Percentiles rank a stretch among this genome's conserved stretches.
Conservation (phyloP, 2,797 vertebrate species). For the Lepus townsendii region DNA sequence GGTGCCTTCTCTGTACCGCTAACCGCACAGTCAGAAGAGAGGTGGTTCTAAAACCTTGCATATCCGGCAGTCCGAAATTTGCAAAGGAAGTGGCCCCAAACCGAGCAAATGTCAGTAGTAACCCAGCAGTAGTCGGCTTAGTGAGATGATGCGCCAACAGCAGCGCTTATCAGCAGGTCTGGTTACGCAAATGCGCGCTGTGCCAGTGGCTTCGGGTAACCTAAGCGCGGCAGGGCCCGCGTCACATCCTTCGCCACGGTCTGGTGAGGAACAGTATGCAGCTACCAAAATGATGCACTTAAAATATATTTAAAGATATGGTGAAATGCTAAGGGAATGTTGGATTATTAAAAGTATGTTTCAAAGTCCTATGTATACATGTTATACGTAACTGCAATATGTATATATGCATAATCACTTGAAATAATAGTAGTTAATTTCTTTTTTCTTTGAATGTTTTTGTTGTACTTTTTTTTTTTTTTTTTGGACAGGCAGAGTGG, state of each 20-base stretch:
- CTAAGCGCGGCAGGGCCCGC: not conserved
- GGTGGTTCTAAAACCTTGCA: slow-evolving; percentile 11
- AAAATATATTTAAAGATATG: slow-evolving; percentile 46
- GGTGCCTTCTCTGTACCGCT: not conserved
- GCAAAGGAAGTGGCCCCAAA: slow-evolving; percentile 14
- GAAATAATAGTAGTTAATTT: slow-evolving; percentile 40
- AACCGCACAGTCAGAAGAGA: not conserved
- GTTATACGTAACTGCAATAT: not conserved
- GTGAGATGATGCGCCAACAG: not conserved
- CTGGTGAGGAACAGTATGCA: slow-evolving; percentile 37
- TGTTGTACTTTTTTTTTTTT: too few relatives aligned
- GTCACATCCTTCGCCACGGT: slow-evolving; percentile 32
- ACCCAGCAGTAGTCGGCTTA: not conserved
- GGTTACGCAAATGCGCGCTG: not conserved
- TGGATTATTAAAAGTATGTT: not conserved
- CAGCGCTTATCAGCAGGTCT: not conserved
- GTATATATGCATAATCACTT: not conserved
- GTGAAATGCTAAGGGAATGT: slow-evolving; percentile 1
- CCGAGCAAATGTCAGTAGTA: not conserved
- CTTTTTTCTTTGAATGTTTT: not conserved
- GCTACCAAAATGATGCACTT: not conserved
- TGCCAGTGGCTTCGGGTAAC: not conserved
- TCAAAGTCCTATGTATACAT: not conserved
- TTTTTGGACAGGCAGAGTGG: too few relatives aligned
- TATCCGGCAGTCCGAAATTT: not conserved